Evolutionary conservation across 2,113 vertebrate genomes (phyloP).

Genomic region (Macheiramphus alcinus): DNA sequence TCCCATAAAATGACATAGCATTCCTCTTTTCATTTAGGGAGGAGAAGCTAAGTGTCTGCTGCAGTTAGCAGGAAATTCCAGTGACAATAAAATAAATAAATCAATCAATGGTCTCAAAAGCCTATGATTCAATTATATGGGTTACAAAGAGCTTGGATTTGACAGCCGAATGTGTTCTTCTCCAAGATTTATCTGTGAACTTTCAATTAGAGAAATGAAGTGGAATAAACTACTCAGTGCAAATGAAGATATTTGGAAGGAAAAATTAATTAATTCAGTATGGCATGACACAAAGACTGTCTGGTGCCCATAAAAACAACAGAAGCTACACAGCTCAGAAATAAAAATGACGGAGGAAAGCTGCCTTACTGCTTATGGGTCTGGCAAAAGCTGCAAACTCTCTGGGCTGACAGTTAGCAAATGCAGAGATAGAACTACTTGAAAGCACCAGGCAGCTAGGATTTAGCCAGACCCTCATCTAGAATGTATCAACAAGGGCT

Average conservation of each 20-base stretch:
- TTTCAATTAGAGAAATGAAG: conserved; percentile 34
- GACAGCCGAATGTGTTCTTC: background rate
- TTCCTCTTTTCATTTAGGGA: background rate
- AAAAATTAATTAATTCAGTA: conserved; percentile 43
- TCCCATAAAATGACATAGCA: conserved; percentile 12
- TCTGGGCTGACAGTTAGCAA: background rate
- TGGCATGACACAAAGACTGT: background rate
- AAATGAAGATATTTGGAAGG: conserved; percentile 29
- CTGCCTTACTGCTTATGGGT: background rate
- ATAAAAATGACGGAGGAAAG: background rate
- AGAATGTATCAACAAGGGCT: background rate
- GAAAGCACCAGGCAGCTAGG: background rate
- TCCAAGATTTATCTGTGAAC: conserved; percentile 20
- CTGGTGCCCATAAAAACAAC: background rate
- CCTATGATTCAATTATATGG: conserved; percentile 26
- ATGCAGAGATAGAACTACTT: background rate
- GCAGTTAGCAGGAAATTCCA: conserved; percentile 52
- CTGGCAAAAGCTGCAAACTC: background rate
- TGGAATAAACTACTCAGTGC: conserved; percentile 32
- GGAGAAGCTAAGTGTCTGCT: background rate
- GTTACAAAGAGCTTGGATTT: conserved; percentile 20
- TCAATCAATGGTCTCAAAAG: conserved; percentile 26
- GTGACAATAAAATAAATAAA: conserved; percentile 35
- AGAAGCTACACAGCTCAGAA: background rate
- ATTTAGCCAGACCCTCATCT: background rate